Evolutionary conservation across 2,888 invertebrate species (phyloP), one percentile per base, ranked within the genome.

Genomic region (Nymphalis polychloros): DNA sequence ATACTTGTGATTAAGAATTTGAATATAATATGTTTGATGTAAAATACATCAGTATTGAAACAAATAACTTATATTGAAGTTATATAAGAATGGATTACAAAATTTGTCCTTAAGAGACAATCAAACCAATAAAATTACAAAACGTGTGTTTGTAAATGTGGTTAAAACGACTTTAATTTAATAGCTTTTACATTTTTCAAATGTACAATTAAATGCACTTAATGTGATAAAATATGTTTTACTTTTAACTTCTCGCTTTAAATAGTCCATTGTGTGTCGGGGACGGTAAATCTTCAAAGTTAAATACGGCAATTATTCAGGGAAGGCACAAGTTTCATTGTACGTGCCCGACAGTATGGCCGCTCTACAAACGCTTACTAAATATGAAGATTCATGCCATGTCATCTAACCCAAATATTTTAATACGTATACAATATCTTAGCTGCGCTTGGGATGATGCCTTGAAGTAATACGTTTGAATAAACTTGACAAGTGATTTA

Each of bases 221-320:
- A 55, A 52, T 63, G 41, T 70, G 13, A 59, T 57, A 59, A 48
- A 63, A 67, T 65, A 65, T 55, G 27, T 63, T 61, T 62, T 50
- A 47, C 47, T 60, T 60, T 60, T 66, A 66, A 20, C 61, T 85
- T 81, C 81, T 83, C 82, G 83, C 74, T 78, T 83, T 82, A 84
- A 84, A 86, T 84, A 82, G 80, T 77, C 81, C 79, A 85, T 84
- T 86, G 81, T 86, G 80, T 83, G 80, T 81, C 80, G 82, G 77
- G 78, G 78, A 80, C 81, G 82, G 81, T 85, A 84, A 86, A 84
- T 84, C 84, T 82, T 79, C 78, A 77, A 80, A 84, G 84, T 86
- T 89, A 89, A 90, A 89, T 85, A 84, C 87, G 83, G 85, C 87
- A 89, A 90, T 90, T 90, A 90, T 88, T 88, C 85, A 86, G 84